Evolutionary conservation across 2,888 invertebrate genomes (phyloP).

Genomic region (Rhopalosiphum nymphaeae): DNA sequence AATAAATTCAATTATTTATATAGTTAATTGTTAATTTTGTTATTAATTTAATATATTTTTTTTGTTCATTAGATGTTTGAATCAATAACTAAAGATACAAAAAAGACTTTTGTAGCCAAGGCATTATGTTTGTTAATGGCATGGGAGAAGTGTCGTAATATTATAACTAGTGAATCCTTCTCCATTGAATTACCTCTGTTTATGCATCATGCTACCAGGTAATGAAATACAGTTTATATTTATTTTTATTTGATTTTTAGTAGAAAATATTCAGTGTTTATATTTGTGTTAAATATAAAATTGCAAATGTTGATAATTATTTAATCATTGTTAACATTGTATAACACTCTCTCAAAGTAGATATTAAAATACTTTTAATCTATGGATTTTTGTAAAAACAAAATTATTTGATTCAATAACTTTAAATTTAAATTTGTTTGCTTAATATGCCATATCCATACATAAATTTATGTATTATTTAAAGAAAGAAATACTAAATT

Average conservation of each 20-base stretch:
- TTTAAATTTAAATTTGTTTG: neutral
- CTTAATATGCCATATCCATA: neutral
- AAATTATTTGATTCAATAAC: neutral
- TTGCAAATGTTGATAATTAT: neutral
- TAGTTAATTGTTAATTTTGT: neutral
- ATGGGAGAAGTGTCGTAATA: neutral
- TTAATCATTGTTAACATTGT: neutral
- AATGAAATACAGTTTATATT: conserved; percentile 15
- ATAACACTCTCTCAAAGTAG: neutral
- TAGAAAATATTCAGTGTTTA: neutral
- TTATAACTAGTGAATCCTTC: neutral
- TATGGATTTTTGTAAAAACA: neutral
- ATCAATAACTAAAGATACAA: neutral
- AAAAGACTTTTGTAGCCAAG: neutral
- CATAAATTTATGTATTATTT: neutral
- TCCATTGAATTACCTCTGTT: neutral
- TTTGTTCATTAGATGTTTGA: conserved; percentile 25
- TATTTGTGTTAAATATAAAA: neutral
- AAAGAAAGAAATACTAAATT: neutral
- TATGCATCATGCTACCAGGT: conserved; percentile 34
- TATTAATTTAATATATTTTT: neutral
- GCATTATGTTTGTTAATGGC: neutral
- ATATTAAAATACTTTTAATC: neutral
- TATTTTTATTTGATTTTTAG: neutral
- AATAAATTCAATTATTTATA: neutral